Conservation (phyloP, 1,140 invertebrate genomes). For the Lethrus apterus region DNA sequence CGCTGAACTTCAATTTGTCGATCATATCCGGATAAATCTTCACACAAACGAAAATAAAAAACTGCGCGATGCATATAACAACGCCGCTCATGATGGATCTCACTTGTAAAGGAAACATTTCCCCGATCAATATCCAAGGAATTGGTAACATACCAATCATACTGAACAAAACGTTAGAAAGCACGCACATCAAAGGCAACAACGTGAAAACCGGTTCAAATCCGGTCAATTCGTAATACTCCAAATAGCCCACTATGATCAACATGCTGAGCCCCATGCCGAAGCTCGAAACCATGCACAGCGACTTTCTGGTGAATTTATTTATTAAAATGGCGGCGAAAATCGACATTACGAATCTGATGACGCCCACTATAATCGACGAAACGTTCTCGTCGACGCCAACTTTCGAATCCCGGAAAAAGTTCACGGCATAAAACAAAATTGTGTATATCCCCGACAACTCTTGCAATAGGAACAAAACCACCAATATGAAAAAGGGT, state of each 20-base stretch:
- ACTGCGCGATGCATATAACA: conserved; percentile 61
- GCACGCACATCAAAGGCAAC: conserved; percentile 54
- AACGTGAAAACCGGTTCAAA: conserved; percentile 43
- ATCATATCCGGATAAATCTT: conserved; percentile 61
- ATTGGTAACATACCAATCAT: conserved; percentile 68
- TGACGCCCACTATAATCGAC: conserved; percentile 66
- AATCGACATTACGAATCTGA: conserved; percentile 59
- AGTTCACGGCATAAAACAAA: conserved; percentile 65
- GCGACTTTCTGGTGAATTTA: conserved; percentile 55
- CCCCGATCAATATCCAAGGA: conserved; percentile 69
- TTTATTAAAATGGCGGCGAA: conserved; percentile 62
- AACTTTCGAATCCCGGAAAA: conserved; percentile 59
- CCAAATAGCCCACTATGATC: conserved; percentile 47
- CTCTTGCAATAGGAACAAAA: conserved; percentile 63
- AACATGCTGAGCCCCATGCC: conserved; percentile 56
- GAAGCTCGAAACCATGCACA: conserved; percentile 58
- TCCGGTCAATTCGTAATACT: conserved; percentile 37
- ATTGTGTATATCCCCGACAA: conserved; percentile 68
- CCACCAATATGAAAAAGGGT: conserved; percentile 55
- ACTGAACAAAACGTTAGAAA: conserved; percentile 60
- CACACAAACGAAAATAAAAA: conserved; percentile 61
- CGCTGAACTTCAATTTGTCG: conserved; percentile 52
- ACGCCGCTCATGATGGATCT: conserved; percentile 60
- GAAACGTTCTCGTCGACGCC: conserved; percentile 60
- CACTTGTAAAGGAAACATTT: conserved; percentile 61